Conservation (phyloP, 2,797 vertebrate genomes). For the Labroides dimidiatus region DNA sequence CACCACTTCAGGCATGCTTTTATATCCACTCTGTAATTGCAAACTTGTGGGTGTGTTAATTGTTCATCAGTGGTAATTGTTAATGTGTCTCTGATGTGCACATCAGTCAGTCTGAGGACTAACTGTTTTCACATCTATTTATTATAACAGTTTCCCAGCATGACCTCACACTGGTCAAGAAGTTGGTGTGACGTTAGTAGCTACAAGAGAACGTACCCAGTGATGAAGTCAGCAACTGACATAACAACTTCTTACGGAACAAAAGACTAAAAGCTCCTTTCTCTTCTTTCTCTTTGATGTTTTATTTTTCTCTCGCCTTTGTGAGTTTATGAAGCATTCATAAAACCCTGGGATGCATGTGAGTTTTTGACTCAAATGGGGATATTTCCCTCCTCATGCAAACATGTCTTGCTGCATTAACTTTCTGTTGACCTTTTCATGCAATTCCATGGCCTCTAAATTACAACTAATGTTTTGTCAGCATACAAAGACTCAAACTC, state of each 20-base stretch:
- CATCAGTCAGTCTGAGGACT: no score
- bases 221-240: background rate
- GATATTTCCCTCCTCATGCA: background rate
- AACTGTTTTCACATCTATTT: no score
- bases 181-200: no score
- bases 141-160: no score
- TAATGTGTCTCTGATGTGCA: no score
- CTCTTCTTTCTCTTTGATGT: background rate
- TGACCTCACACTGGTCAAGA: no score
- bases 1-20: no score
- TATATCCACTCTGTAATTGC: no score
- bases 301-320: background rate
- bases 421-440: slow-evolving; percentile 1
- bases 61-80: no score
- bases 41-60: no score
- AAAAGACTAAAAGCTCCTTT: background rate
- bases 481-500: background rate
- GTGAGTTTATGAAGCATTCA: background rate
- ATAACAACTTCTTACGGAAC: background rate
- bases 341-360: background rate
- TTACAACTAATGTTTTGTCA: background rate
- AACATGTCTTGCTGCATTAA: background rate
- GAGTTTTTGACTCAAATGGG: slow-evolving; percentile 1
- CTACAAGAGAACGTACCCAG: no score
- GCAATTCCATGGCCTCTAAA: background rate